Base-by-base conservation (phyloP, 2,113 vertebrate genomes). In the Apus apus region DNA sequence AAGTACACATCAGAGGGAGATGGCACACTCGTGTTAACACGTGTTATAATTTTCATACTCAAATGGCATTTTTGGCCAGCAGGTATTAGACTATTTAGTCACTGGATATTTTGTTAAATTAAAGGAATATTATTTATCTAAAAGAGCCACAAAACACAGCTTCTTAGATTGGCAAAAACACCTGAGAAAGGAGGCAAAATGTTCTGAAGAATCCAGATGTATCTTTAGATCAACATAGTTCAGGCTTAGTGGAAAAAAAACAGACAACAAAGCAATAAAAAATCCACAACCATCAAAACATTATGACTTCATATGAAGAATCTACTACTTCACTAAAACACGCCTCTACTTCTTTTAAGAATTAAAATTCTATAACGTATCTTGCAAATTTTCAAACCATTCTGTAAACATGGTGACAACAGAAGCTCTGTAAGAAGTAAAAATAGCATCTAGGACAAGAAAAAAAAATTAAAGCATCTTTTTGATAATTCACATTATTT, bases 21-120 rank as follows among this genome's bases (percentile, higher is more conserved):
- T 4, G 54, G 71, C 6, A 3, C 21, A 40, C 38, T 21, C 10
- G 3, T 36, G 30, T 51, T 50, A 83, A 71, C 20, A 62, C 8
- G 58, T 3, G 5, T 51, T 26, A 20, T 34, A 76, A 27, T 64
- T 81, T 61, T 76, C 71, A 48, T 32, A 66, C 62, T 93, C 72
- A 76, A 75, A 86, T 50, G 34, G 61, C 51, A 84, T 34, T 92
- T 89, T 2, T 6, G 51, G 82, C 54, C 45, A 58, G 48, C 27
- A 96, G 93, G 86, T 92, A 95, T 75, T 87, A 29, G 91, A 82
- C 32, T 75, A 87, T 50, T 86, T 92, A 82, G 87, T 84, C 46
- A 96, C 54, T 64, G 26, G 60, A 34, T 87, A 72, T 75, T 92
- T 87, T 67, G 58, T 92, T 91, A 82, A 87, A 93, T 85, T 79